Base-by-base conservation (phyloP, 2,113 vertebrate species). In the Puntigrus tetrazona region DNA sequence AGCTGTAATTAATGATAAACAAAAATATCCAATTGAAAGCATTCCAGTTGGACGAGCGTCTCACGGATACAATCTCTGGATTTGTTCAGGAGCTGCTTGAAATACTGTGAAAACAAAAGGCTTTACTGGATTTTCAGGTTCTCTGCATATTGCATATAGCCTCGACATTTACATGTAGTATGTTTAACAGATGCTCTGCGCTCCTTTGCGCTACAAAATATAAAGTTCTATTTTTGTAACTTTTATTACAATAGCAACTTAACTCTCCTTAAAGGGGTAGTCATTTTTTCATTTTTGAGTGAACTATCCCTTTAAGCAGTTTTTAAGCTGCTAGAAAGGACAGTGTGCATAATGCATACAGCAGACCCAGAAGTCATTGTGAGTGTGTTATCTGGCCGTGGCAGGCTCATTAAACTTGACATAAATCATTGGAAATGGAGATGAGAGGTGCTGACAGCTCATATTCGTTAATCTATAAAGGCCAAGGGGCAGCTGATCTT, bases 401-500 rank as follows among this genome's bases (percentile, higher is more conserved):
- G 45, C n/a, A 80, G 83, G 38, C 82, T 86, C 85, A 88, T 87
- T 89, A 89, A 86, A 84, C 65, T 25, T 69, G 84, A 85, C 81
- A 80, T 34, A 75, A 77, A 78, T 90, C 88, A 88, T 86, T 87
- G 85, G 83, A 78, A 88, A 89, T 91, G 88, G 86, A 90, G 84
- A 91, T 88, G 84, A 86, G 88, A 86, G 63, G 25, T 29, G 78
- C 87, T 88, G 88, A 90, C 77, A 83, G 86, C 82, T 89, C 85
- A 77, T 75, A 85, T 88, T 85, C 80, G 31, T 78, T 90, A 87
- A 89, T 90, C 88, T 83, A 91, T 87, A 88, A 82, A 79, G 88
- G 88, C 84, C 88, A 88, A 79, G 63, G 89, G 88, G 89, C 86
- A 86, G 47, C 85, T 80, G 82, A 89, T 90, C 87, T 89, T 88